Evolutionary conservation across 1,140 invertebrate genomes (phyloP).

Genomic region (Zaprionus taronus): DNA sequence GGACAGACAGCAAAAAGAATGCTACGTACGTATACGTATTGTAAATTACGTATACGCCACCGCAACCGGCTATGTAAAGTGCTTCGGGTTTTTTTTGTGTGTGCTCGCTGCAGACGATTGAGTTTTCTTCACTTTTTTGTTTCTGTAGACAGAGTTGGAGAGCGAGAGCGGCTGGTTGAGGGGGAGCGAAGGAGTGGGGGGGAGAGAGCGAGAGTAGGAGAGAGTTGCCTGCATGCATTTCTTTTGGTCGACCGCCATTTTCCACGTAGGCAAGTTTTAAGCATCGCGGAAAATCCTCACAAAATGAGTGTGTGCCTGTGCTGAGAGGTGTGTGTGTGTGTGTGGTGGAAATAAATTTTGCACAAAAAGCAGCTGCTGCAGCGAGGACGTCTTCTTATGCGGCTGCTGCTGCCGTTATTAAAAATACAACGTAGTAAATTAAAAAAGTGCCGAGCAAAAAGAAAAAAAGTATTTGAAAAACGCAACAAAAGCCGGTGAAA

Average conservation of each 20-base stretch:
- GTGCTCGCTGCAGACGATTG: conserved; percentile 52
- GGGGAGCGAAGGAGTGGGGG: no score
- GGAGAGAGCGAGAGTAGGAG: background rate
- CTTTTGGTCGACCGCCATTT: conserved; percentile 47
- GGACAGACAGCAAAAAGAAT: conserved; percentile 53
- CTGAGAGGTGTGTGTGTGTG: conserved; percentile 8
- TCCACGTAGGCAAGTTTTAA: conserved; percentile 58
- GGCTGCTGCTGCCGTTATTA: conserved; percentile 42
- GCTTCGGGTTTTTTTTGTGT: conserved; percentile 30
- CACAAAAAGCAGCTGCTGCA: conserved; percentile 21
- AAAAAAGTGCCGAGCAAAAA: conserved; percentile 40
- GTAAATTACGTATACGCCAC: conserved; percentile 56
- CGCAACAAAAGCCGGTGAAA: conserved; percentile 53
- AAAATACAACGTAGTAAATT: conserved; percentile 66
- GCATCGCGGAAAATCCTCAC: conserved; percentile 39
- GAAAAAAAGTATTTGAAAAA: conserved; percentile 56
- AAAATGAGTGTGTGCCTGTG: conserved; percentile 13
- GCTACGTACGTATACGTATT: conserved; percentile 49
- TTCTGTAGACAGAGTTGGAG: conserved; percentile 1
- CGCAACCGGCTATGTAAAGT: conserved; percentile 50
- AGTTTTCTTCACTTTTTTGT: conserved; percentile 59
- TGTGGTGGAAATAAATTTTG: conserved; percentile 41
- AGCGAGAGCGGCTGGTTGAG: background rate
- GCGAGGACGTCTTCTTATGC: conserved; percentile 2
- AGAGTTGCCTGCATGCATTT: background rate